Percentiles rank a stretch among this genome's conserved stretches.
These are phyloP conservation scores for Balaeniceps rex DNA, from an alignment of 2,113 vertebrate genomes.

Conservation along the genomic window DNA sequence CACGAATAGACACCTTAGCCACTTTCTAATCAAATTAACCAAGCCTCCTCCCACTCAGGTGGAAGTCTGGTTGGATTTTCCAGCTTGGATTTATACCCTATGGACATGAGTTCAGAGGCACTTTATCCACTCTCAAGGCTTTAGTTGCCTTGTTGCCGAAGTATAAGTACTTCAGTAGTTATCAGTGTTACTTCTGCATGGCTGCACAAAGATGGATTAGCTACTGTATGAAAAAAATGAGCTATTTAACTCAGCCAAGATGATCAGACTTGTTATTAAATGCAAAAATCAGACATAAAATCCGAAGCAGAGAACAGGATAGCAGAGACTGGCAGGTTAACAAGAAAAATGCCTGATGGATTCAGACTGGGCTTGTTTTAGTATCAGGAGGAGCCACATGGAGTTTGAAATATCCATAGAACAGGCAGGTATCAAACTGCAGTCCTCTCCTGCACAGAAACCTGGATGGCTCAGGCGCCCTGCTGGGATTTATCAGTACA, in stretches of 20 bases:
- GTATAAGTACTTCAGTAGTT: neutral
- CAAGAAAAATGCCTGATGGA: neutral
- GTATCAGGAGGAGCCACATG: neutral
- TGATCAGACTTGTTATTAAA: neutral
- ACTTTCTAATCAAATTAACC: slow-evolving; percentile 16
- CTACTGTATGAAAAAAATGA: neutral
- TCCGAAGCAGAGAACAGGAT: neutral
- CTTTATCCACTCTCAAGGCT: neutral
- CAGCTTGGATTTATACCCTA: slow-evolving; percentile 11
- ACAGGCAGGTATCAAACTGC: neutral
- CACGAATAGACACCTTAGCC: neutral
- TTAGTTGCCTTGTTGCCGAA: neutral
- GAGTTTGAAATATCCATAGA: neutral
- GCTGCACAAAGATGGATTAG: neutral
- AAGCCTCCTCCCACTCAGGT: neutral
- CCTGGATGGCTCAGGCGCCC: fast-evolving
- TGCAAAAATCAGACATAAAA: neutral
- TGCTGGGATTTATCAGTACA: neutral
- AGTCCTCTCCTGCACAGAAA: neutral
- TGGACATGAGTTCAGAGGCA: slow-evolving; percentile 1
- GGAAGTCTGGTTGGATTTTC: slow-evolving; percentile 10
- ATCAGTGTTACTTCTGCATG: neutral
- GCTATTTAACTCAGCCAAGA: neutral
- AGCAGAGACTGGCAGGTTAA: neutral
- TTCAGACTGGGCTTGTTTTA: neutral